These are phyloP conservation scores for Caenorhabditis sp. DNA, from an alignment of 2,888 invertebrate species.

Conservation along the genomic window DNA sequence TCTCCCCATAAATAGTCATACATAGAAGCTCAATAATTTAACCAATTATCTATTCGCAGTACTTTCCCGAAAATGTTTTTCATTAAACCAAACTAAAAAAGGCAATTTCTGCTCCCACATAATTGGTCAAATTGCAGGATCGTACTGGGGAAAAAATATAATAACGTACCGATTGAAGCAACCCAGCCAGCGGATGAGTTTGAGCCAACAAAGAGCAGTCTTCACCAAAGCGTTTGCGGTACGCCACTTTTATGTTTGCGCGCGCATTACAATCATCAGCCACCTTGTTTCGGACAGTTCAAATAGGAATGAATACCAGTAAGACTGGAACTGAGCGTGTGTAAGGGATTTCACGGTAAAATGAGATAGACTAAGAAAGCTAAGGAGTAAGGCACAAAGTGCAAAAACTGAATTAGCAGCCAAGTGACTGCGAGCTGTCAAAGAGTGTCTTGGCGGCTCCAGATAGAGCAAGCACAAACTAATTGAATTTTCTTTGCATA, in stretches of 20 bases:
- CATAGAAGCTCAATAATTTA: no score
- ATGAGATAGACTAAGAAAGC: no score
- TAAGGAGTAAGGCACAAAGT: conserved; percentile 35
- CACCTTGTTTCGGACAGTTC: conserved; percentile 40
- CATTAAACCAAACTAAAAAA: not conserved
- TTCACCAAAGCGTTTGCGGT: conserved; percentile 71
- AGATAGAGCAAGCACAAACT: conserved; percentile 29
- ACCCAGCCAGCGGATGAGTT: conserved; percentile 61
- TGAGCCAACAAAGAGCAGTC: conserved; percentile 59
- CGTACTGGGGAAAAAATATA: conserved; percentile 75
- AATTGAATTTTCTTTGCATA: conserved; percentile 54
- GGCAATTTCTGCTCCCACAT: not conserved
- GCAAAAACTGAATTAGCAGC: conserved; percentile 41
- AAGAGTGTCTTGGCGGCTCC: conserved; percentile 12
- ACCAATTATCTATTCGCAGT: not conserved
- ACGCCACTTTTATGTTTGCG: conserved; percentile 44
- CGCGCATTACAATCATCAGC: conserved; percentile 35
- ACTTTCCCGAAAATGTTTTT: not conserved
- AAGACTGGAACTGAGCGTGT: no score
- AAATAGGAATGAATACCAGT: conserved; percentile 38
- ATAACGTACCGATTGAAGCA: conserved; percentile 74
- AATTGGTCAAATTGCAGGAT: conserved; percentile 66
- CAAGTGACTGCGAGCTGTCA: conserved; percentile 41
- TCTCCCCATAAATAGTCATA: not conserved
- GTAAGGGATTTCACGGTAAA: no score